A percentile compares a stretch with the other conserved stretches of the same genome.
Evolutionary conservation across 2,888 invertebrate genomes (phyloP).

Genomic region (Eumerus sabulonum): DNA sequence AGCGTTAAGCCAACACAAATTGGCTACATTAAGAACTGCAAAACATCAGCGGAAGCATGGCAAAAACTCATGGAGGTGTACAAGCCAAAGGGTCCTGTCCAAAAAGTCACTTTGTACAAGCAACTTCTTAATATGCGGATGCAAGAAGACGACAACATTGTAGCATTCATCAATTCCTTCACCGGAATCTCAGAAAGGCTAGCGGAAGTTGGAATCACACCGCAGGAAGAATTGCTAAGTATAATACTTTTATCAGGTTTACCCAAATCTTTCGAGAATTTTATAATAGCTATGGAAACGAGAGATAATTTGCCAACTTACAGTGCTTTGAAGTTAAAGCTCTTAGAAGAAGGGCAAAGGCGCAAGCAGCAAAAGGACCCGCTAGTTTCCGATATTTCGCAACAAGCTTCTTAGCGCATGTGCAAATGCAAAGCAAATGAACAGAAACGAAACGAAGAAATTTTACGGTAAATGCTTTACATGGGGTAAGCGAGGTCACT

Average conservation of each 20-base stretch:
- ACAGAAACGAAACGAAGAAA: constrained; percentile 27
- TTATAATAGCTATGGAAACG: constrained; percentile 46
- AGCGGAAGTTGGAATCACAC: constrained; percentile 24
- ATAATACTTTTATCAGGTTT: constrained; percentile 46
- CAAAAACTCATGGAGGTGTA: constrained; percentile 33
- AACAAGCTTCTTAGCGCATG: constrained; percentile 30
- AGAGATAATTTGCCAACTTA: constrained; percentile 27
- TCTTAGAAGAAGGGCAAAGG: constrained; percentile 21
- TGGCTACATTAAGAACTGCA: too few relatives aligned
- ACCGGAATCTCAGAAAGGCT: constrained; percentile 33
- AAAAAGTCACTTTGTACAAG: constrained; percentile 49
- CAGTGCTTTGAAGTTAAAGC: constrained; percentile 26
- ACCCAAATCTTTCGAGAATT: constrained; percentile 44
- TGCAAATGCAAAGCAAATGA: constrained; percentile 5
- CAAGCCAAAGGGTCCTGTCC: constrained; percentile 46
- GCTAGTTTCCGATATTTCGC: constrained; percentile 11
- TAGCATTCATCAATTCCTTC: constrained; percentile 22
- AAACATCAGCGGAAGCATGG: constrained; percentile 48
- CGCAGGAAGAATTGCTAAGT: constrained; percentile 25
- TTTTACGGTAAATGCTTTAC: constrained; percentile 24
- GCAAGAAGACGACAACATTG: constrained; percentile 29
- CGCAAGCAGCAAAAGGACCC: constrained; percentile 24
- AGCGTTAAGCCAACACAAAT: constrained; percentile 47
- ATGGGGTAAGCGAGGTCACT: constrained; percentile 25
- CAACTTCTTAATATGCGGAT: constrained; percentile 42